Evolutionary conservation across 2,113 vertebrate species (phyloP), one percentile per base, ranked within the genome.

Genomic region (Paedocypris sp.): DNA sequence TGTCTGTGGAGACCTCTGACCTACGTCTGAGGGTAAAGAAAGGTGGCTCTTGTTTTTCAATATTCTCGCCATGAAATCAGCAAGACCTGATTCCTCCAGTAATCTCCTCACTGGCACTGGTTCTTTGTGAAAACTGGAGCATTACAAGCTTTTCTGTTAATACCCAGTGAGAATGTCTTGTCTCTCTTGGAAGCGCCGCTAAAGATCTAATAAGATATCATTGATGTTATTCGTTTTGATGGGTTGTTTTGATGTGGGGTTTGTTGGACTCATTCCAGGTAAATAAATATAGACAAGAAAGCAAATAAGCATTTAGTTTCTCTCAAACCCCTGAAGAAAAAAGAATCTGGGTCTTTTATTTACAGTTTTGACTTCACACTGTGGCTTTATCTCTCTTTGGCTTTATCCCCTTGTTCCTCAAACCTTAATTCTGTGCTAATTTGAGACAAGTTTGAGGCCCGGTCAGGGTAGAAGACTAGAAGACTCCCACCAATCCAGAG

Each of bases 201-300:
- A 57, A 61, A 70, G 36, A 61, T 64, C 43, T 69, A 64, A 69
- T 68, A 68, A 51, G 66, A 63, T 64, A 63, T 52, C 39, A 41
- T 22, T 64, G 39, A 69, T 53, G 47, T 47, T 46, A 42, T 61
- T 60, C 67, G 54, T 42, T 69, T 45, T 28, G 41, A 58, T 48
- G 61, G 39, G 49, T 49, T n/a, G 57, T 47, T 59, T 57, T 18
- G 18, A 48, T 46, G 19, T 41, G n/a, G n/a, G 13, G n/a, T 61
- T 64, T 47, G 49, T 62, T 67, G 67, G 64, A 73, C 20, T 23
- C 35, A 39, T 10, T 70, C 71, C 68, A 68, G 64, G 12, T 66
- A 68, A 68, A 70, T 58, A 62, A 62, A 65, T 33, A 36, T 41
- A 36, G 52, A 65, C 28, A 51, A 46, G 41, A 62, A 61, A 69